Evolutionary conservation across 53 echinoderm and acorn worm species (phyloP), one percentile per base, ranked within the genome.

Genomic region (Henricia sp.): DNA sequence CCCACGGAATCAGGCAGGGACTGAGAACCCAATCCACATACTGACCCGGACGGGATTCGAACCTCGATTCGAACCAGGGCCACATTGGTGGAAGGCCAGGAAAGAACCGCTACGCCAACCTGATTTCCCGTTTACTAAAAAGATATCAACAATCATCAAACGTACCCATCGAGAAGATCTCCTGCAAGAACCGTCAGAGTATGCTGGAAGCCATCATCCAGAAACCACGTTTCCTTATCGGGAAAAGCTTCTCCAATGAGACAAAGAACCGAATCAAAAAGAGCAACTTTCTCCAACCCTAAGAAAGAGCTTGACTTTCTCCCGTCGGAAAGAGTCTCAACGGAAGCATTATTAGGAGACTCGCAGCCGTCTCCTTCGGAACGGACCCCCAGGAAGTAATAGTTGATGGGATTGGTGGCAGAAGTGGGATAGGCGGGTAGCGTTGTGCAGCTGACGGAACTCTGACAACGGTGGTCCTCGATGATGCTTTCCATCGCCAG

Each of bases 361-460:
- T 91, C 88, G 6, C 74, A 87, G 21, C 87, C 87, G 48, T 89
- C 89, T 52, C 86, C 92, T 6, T 77, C 82, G 0, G 86, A 85
- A 12, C 92, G 55, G 29, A 76, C 89, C 6, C 86, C 86, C 41
- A 89, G 68, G 57, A 28, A 5, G 30, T 48, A 11, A 17, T 82
- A 10, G 21, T 30, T 6, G 37, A 1, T 51, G 0, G 33, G 65
- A 43, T 28, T 48, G 37, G 48, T 54, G 6, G n/a, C 42, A 59
- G 56, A 3, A 10, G 37, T 37, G 40, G 39, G 56, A 42, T 56
- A 38, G 24, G 41, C 28, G 35, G 21, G 38, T 37, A 20, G 0
- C 25, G 26, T 8, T 27, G 40, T 21, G 4, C 12, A 37, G 55
- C 27, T 69, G 19, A 41, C 53, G 4, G 4, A 6, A 23, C 42